Evolutionary conservation across 37 sponge, comb jelly and placozoan genomes (phyloP).

Genomic region (Amphimedon queenslandica): DNA sequence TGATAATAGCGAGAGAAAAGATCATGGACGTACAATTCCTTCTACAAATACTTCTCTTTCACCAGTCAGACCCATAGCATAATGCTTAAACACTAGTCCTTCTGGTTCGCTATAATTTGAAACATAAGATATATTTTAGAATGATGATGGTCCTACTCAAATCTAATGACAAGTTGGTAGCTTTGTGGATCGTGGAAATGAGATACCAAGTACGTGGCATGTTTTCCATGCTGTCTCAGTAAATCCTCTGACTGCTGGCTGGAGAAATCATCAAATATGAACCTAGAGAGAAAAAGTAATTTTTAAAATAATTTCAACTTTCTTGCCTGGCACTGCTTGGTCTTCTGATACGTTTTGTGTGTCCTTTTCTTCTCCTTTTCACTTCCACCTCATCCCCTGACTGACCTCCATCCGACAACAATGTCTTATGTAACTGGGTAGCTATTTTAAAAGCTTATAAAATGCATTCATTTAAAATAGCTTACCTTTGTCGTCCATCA

Average conservation of each 20-base stretch:
- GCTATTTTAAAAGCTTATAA: no score
- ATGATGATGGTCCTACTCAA: slow-evolving; percentile 12
- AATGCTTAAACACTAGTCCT: slow-evolving; percentile 14
- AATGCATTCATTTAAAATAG: no score
- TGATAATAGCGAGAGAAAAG: background rate
- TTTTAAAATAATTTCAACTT: background rate
- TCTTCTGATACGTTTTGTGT: background rate
- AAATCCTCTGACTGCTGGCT: slow-evolving; percentile 49
- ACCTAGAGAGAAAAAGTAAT: slow-evolving; percentile 34
- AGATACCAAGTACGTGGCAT: slow-evolving; percentile 46
- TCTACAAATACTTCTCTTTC: slow-evolving; percentile 15
- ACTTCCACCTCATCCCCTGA: no score
- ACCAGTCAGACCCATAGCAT: slow-evolving; percentile 2
- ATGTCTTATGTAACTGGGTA: no score
- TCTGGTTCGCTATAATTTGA: slow-evolving; percentile 8
- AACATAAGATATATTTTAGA: background rate
- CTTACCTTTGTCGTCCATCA: no score
- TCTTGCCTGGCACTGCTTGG: background rate
- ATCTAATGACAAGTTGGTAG: slow-evolving; percentile 29
- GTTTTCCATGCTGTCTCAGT: slow-evolving; percentile 37
- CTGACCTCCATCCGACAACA: no score
- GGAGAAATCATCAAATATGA: slow-evolving; percentile 62
- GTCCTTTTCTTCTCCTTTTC: background rate
- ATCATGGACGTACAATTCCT: slow-evolving; percentile 12
- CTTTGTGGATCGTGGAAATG: slow-evolving; percentile 55